These are phyloP conservation scores for Drosophila meridiana DNA, from an alignment of 2,888 invertebrate genomes.

Conservation along the genomic window DNA sequence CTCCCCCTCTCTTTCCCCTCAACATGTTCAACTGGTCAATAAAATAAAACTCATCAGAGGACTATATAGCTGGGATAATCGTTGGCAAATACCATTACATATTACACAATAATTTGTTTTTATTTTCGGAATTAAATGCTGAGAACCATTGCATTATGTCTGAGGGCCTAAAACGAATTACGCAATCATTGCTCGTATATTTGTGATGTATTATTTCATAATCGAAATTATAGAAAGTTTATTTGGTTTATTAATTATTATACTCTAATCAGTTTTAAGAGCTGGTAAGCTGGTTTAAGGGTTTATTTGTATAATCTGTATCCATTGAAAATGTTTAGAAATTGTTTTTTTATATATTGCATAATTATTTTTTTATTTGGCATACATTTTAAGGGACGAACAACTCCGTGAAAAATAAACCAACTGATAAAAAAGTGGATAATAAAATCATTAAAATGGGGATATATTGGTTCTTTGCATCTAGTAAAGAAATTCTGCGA, in stretches of 20 bases:
- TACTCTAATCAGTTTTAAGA: background rate
- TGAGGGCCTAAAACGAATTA: no score
- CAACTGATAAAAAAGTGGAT: no score
- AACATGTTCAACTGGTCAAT: background rate
- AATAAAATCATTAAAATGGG: no score
- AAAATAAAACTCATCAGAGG: conserved; percentile 16
- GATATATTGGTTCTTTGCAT: no score
- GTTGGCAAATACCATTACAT: background rate
- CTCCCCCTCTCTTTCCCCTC: background rate
- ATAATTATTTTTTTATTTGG: no score
- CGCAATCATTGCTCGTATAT: background rate
- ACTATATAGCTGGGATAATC: conserved; percentile 3
- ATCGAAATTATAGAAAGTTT: background rate
- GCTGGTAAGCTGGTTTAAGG: background rate
- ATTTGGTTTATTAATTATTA: background rate
- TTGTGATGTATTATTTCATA: background rate
- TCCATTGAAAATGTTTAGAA: no score
- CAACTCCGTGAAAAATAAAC: no score
- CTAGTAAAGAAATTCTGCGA: no score
- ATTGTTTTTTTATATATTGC: no score
- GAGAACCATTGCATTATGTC: background rate
- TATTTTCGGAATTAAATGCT: background rate
- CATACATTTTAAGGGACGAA: no score
- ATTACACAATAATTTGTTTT: background rate
- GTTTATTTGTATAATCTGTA: no score